phyloP scores from a whole-genome alignment of 2,888 invertebrate genomes.

The Phasia obesa region DNA sequence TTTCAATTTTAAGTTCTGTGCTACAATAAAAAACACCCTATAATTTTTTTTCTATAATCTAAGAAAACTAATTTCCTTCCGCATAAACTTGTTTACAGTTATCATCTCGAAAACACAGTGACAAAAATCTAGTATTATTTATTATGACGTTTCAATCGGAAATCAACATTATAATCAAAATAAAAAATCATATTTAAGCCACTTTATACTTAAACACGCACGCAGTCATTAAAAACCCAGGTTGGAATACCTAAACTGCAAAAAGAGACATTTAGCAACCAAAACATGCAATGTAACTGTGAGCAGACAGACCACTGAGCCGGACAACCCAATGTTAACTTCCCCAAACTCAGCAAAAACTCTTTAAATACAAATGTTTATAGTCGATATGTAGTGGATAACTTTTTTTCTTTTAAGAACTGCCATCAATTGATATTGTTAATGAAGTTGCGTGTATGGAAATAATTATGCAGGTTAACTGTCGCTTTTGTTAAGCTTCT shows the following conservation, averaged over 20 bases:
- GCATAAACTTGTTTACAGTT: no score
- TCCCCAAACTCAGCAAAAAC: background rate
- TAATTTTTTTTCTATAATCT: no score
- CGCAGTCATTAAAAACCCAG: background rate
- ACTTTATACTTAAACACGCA: constrained; percentile 19
- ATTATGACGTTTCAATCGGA: constrained; percentile 14
- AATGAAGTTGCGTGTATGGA: constrained; percentile 75
- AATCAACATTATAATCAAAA: constrained; percentile 32
- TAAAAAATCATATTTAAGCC: background rate
- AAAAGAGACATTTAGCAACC: background rate
- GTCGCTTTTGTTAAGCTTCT: constrained; percentile 68
- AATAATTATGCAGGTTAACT: constrained; percentile 77
- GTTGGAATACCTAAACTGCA: background rate
- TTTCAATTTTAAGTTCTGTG: no score
- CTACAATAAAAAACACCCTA: no score
- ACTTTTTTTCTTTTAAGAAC: constrained; percentile 22
- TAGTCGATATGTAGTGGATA: constrained; percentile 30
- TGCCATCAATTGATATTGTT: constrained; percentile 8
- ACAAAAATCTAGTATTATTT: background rate
- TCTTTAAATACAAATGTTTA: constrained; percentile 1
- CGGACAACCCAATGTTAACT: no score
- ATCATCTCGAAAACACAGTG: no score
- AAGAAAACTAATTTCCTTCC: no score
- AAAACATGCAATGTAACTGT: background rate
- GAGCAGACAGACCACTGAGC: background rate